Evolutionary conservation across 2,797 vertebrate genomes (phyloP), one percentile per base, ranked within the genome.

Genomic region (Pelodytes ibericus): DNA sequence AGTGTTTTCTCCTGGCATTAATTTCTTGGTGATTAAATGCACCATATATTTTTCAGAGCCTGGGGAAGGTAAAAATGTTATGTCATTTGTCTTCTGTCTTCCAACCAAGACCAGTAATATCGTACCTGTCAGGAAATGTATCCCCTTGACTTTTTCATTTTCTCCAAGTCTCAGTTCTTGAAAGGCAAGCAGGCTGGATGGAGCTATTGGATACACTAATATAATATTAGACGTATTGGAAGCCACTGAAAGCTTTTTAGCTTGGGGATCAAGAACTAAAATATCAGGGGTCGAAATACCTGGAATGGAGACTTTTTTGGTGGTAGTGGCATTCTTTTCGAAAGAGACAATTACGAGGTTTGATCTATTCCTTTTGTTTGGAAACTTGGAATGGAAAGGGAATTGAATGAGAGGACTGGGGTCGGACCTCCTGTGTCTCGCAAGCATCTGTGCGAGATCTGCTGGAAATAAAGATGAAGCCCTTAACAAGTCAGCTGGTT

Each of bases 231-330:
- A 95, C 0, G 91, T 93, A 83, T 97, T 99, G 65, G 98, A 99
- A 5, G 96, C 94, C 77, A 99, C 94, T 0, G 94, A 94, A 0
- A 96, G 90, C 0, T 90, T 93, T 61, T 93, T 93, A n/a, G 91
- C 91, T 56, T 85, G 88, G 0, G 87, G 82, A 80, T 95, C 93
- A 80, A 96, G 95, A 30, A 95, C 93, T 67, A 99, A 86, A 18
- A 99, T 92, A 76, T 99, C 98, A 1, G 97, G 97, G 30, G 95
- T 95, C 84, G 98, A 85, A 80, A 99, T 93, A 30, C 96, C 96
- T 0, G 97, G 96, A 53, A 99, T 90, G 74, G 92, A 92, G 36
- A 96, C 95, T 85, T 94, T 98, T 79, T 93, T 92, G 27, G 94
- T 95, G 62, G 91, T 92, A 0, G 95, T 95, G 59, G 93, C 93